phyloP scores from a whole-genome alignment of 2,797 vertebrate species.

The Thunnus albacares region DNA sequence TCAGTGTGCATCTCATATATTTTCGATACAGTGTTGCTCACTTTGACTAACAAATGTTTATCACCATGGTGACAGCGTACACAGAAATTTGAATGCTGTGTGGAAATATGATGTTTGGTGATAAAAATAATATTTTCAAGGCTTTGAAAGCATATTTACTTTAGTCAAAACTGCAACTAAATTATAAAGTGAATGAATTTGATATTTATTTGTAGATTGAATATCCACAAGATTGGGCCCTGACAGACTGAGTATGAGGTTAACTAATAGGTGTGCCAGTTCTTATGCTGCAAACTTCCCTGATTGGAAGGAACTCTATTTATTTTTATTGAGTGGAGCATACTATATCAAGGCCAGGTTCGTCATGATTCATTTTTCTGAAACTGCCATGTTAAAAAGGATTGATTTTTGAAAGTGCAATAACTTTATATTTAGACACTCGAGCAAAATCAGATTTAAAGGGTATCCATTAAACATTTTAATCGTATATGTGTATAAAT shows the following conservation, averaged over 20 bases:
- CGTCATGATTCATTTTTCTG: slow-evolving; percentile 43
- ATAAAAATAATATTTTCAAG: neutral
- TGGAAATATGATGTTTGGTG: neutral
- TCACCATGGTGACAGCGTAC: slow-evolving; percentile 1
- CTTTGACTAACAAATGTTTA: neutral
- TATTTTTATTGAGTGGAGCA: slow-evolving; percentile 32
- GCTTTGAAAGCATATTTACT: neutral
- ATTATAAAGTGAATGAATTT: neutral
- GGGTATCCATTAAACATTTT: slow-evolving; percentile 40
- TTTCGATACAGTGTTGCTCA: neutral
- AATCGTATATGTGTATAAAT: slow-evolving; percentile 15
- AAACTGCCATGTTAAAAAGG: slow-evolving; percentile 39
- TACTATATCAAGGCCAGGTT: slow-evolving; percentile 30
- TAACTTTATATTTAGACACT: slow-evolving; percentile 55
- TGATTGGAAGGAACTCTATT: slow-evolving; percentile 14
- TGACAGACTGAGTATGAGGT: slow-evolving; percentile 7
- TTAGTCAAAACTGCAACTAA: neutral
- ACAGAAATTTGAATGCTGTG: neutral
- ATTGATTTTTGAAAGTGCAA: slow-evolving; percentile 58
- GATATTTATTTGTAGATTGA: neutral
- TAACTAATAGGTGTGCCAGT: neutral
- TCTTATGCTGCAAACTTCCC: slow-evolving; percentile 9
- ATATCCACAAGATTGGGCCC: neutral
- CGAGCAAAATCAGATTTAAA: slow-evolving; percentile 45
- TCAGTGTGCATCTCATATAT: neutral